Percentiles rank a stretch among this genome's conserved stretches.
phyloP scores from a whole-genome alignment of 2,113 vertebrate genomes.

The pig (Sus scrofa) region DNA sequence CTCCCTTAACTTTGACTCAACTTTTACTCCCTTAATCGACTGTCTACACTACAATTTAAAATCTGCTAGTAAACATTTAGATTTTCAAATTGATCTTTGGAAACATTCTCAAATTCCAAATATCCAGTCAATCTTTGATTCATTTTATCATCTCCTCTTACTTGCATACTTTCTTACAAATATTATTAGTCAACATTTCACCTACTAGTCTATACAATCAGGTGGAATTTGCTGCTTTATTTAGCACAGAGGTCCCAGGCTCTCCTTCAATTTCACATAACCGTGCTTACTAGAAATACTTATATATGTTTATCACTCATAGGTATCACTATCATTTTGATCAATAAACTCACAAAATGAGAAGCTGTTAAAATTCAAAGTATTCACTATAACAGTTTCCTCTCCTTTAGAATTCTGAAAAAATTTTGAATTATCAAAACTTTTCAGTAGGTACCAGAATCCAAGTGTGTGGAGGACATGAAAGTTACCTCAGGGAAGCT shows the following conservation, averaged over 20 bases:
- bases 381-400: not conserved
- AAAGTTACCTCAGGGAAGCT: not conserved
- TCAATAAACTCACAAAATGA: not conserved
- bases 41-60: not conserved
- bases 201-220: not conserved
- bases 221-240: not conserved
- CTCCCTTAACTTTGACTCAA: not conserved
- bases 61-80: not conserved
- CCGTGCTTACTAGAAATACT: not conserved
- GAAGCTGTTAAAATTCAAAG: constrained; percentile 6
- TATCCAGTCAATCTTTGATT: not conserved
- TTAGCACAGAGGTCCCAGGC: not conserved
- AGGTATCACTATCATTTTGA: not conserved
- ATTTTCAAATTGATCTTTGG: not conserved
- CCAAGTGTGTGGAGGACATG: not conserved
- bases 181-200: not conserved
- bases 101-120: not conserved
- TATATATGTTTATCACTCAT: not conserved
- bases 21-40: constrained; percentile 24
- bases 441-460: not conserved
- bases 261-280: not conserved
- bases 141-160: not conserved
- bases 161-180: not conserved
- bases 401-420: not conserved
- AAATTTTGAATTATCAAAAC: not conserved